These are phyloP conservation scores for Seladonia tumulorum DNA, from an alignment of 2,888 invertebrate genomes.

Conservation along the genomic window DNA sequence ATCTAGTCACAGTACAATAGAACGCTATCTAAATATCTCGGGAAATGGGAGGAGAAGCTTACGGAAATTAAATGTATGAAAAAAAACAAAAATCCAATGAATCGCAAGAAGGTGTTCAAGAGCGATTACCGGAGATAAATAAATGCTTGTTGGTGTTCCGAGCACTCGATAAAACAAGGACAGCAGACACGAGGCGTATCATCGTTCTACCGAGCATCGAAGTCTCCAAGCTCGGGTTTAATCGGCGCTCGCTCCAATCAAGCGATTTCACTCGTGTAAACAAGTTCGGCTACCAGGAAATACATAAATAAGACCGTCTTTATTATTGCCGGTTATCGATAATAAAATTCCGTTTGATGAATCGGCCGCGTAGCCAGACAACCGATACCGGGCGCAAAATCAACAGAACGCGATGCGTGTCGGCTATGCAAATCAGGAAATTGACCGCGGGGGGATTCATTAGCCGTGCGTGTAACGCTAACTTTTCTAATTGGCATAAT, in stretches of 20 bases:
- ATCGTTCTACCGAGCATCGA: not conserved
- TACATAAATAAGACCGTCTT: slow-evolving; percentile 38
- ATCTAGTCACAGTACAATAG: not conserved
- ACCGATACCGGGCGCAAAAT: slow-evolving; percentile 37
- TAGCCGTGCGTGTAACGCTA: slow-evolving; percentile 50
- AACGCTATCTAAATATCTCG: not conserved
- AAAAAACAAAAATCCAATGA: too few relatives aligned
- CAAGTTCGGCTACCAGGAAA: slow-evolving; percentile 36
- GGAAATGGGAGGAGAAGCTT: not conserved
- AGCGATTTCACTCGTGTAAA: slow-evolving; percentile 7
- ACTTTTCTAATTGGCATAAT: slow-evolving; percentile 47
- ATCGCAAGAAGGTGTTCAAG: not conserved
- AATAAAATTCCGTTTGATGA: slow-evolving; percentile 40
- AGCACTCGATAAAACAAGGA: not conserved
- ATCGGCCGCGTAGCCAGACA: slow-evolving; percentile 34
- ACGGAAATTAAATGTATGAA: not conserved
- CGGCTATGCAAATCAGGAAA: slow-evolving; percentile 50
- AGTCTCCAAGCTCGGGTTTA: not conserved
- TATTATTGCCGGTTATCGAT: slow-evolving; percentile 47
- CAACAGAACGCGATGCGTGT: slow-evolving; percentile 29
- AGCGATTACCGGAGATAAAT: not conserved
- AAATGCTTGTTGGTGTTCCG: too few relatives aligned
- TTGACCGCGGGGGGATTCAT: slow-evolving; percentile 52
- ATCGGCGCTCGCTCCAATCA: not conserved
- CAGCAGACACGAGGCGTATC: not conserved